Base-by-base conservation (phyloP, 1,140 invertebrate species). In the Drosophila paulistorum region DNA sequence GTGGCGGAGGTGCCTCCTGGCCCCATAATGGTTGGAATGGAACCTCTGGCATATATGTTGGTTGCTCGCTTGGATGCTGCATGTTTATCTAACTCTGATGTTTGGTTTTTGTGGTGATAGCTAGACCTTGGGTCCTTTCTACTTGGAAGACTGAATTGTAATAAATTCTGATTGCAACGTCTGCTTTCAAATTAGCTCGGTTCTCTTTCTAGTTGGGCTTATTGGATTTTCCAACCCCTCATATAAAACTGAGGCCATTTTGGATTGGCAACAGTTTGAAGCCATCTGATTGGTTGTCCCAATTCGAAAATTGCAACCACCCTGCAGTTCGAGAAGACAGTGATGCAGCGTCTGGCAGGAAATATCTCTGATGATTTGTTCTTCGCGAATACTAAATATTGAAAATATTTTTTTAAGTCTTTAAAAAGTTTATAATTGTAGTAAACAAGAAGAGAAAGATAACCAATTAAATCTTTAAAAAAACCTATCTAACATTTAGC, bases 11-110 rank as follows among this genome's bases (percentile, higher is more conserved):
- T 11, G 91, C 81, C 41, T 90, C 82, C 30, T 92, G 91, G 14
- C 87, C 79, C 66, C 90, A 84, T 54, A 92, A 70, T 7, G 91
- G 80, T 62, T 92, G 91, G 71, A 92, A 92, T n/a, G 91, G 90
- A n/a, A 92, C 91, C 60, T 92, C 91, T 37, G 91, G 79, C 82
- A 92, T 91, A 35, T 91, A 92, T 45, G 79, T 89, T 13, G 90
- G 83, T 41, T 90, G 82, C 48, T 90, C 79, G 14, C 69, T 81
- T 0, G 86, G 81, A 78, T 91, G 91, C 66, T 92, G 89, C 89
- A 92, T 92, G 4, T 20, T 11, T 62, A 37, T 71, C 45, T 48
- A 48, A 48, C 7, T 48, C 14, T 48, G 14, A 48, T 3, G 13
- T 11, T 11, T 3, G 3, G 35, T 67, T 67, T 35, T 35, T 60